Conservation (phyloP, 2,113 vertebrate species). For the Tonatia bakeri region DNA sequence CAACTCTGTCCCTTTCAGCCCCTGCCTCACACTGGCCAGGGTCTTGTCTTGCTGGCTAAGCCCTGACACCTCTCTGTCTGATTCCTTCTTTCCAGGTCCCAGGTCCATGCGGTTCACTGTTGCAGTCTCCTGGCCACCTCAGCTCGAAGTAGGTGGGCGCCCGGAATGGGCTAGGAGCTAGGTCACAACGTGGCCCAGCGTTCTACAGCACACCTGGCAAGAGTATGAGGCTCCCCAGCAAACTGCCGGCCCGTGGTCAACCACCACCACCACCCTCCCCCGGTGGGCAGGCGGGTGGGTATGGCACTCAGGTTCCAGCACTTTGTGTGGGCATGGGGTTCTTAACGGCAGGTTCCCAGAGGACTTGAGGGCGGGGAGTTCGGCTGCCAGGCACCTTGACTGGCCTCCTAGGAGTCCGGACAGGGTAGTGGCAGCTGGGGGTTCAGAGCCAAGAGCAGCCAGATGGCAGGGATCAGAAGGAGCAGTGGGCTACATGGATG, state of each 20-base stretch:
- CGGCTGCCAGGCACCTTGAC: not conserved
- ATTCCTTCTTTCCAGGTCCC: not conserved
- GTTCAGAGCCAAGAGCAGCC: not conserved
- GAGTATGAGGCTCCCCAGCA: slow-evolving; percentile 72
- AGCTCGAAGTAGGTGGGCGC: not conserved
- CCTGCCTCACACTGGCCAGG: slow-evolving; percentile 81
- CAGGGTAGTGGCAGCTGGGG: not conserved
- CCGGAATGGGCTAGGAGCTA: not conserved
- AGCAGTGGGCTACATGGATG: not conserved
- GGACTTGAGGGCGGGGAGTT: not conserved
- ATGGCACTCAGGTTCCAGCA: slow-evolving; percentile 67
- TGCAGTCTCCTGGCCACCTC: not conserved
- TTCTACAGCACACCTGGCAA: not conserved
- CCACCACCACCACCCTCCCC: too few species aligned
- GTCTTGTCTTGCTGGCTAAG: slow-evolving; percentile 33
- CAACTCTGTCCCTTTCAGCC: not conserved
- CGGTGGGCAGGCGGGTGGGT: not conserved
- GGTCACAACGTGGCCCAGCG: not conserved
- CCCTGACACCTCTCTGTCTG: not conserved
- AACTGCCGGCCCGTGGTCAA: slow-evolving; percentile 73
- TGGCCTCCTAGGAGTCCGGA: slow-evolving; percentile 24
- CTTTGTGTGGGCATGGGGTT: slow-evolving; percentile 17
- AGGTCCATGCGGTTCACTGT: not conserved
- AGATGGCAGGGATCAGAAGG: not conserved
- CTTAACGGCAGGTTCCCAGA: not conserved